Conservation (phyloP, 2,113 vertebrate species). For the Thamnaconus septentrionalis region DNA sequence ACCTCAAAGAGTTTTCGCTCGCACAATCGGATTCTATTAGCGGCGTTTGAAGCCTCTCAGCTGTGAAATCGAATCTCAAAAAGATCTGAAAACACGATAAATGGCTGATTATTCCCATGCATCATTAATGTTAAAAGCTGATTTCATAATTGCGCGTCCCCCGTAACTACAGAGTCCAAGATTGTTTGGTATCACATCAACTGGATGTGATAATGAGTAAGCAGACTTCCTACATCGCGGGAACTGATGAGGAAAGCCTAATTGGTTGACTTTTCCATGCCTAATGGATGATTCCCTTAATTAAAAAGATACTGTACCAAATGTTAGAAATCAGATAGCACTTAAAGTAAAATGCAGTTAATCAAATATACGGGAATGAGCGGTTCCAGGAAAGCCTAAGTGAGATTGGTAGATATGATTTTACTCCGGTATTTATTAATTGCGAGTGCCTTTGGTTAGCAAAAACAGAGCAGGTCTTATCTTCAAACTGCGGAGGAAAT, state of each 20-base stretch:
- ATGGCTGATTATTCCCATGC: conserved; percentile 76
- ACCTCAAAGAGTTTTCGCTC: conserved; percentile 44
- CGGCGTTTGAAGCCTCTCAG: conserved; percentile 64
- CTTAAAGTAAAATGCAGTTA: conserved; percentile 80
- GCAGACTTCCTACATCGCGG: conserved; percentile 75
- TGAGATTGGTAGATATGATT: conserved; percentile 84
- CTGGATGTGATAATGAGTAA: conserved; percentile 80
- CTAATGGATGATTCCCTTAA: conserved; percentile 84
- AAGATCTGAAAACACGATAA: conserved; percentile 72
- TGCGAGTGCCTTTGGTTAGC: conserved; percentile 84
- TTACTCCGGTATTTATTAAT: conserved; percentile 83
- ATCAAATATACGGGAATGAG: conserved; percentile 90
- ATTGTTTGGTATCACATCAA: conserved; percentile 81
- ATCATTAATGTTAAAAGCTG: conserved; percentile 78
- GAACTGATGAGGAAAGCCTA: conserved; percentile 80
- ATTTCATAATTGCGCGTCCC: conserved; percentile 76
- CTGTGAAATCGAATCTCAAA: conserved; percentile 71
- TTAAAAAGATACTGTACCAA: conserved; percentile 85
- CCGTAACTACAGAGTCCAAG: conserved; percentile 74
- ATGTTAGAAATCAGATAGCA: conserved; percentile 82
- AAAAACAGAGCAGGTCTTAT: conserved; percentile 89
- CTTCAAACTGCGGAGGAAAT: conserved; percentile 87
- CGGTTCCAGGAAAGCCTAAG: conserved; percentile 86
- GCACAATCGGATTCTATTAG: conserved; percentile 62
- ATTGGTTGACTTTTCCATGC: conserved; percentile 83